Percentiles rank a stretch among this genome's conserved stretches.
These are phyloP conservation scores for Pyrgilauda ruficollis DNA, from an alignment of 2,113 vertebrate genomes.

Conservation along the genomic window DNA sequence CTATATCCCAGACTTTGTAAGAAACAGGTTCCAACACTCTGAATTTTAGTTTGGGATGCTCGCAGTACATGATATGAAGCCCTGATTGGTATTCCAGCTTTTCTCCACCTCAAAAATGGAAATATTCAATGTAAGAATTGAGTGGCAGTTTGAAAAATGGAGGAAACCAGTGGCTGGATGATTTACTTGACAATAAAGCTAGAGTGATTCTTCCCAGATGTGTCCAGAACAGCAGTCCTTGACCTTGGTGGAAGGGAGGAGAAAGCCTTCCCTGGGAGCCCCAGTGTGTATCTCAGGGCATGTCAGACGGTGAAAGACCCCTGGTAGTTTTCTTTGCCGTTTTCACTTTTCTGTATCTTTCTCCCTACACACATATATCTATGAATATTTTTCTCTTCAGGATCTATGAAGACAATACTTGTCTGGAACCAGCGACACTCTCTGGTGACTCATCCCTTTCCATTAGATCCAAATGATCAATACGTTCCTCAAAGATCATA, in stretches of 20 bases:
- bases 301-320: neutral
- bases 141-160: neutral
- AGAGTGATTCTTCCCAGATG: neutral
- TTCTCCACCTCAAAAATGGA: neutral
- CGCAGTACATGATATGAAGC: neutral
- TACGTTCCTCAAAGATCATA: neutral
- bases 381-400: neutral
- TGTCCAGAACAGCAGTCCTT: neutral
- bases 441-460: neutral
- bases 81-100: neutral
- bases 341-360: neutral
- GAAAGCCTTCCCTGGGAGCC: neutral
- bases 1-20: neutral
- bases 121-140: neutral
- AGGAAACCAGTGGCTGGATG: neutral
- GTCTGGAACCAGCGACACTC: neutral
- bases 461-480: neutral
- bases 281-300: neutral
- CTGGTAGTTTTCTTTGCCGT: neutral
- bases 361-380: neutral
- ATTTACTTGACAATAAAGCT: neutral
- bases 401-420: neutral
- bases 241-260: neutral
- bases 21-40: neutral
- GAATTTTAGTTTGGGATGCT: neutral